Evolutionary conservation across 30 jellyfish, hydroid and myxozoan genomes (phyloP).

Genomic region (Aurelia coerulea): DNA sequence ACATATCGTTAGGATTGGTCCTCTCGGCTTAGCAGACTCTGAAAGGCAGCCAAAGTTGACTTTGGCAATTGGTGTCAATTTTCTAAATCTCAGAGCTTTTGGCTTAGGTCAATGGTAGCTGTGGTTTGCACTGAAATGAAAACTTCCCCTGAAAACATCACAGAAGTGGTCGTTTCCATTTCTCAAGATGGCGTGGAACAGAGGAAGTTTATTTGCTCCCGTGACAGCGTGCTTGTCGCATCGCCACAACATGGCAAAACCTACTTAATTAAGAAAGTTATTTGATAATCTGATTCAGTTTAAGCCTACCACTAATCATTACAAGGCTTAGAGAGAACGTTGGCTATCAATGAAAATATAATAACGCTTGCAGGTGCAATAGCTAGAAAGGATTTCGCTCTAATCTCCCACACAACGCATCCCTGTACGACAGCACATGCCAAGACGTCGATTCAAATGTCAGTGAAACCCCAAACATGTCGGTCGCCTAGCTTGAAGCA

Average conservation of each 20-base stretch:
- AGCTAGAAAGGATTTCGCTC: background rate
- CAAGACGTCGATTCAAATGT: background rate
- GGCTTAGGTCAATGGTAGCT: no score
- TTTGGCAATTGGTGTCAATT: no score
- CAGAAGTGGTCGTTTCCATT: no score
- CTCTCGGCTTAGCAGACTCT: no score
- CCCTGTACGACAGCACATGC: background rate
- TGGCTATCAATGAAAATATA: slow-evolving; percentile 8
- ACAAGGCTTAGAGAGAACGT: slow-evolving; percentile 1
- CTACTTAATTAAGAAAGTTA: background rate
- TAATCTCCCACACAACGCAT: background rate
- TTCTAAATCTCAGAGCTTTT: no score
- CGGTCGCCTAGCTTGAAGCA: slow-evolving; percentile 11
- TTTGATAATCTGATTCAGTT: background rate
- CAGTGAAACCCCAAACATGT: background rate
- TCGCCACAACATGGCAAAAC: background rate
- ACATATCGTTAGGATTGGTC: no score
- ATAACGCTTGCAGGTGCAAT: slow-evolving; percentile 46
- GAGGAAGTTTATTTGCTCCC: no score
- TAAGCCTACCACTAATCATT: slow-evolving; percentile 34
- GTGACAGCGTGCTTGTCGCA: no score
- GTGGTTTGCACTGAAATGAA: no score
- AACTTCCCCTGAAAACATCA: no score
- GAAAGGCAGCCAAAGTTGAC: no score
- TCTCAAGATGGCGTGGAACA: no score